Evolutionary conservation across 1,140 invertebrate genomes (phyloP), one percentile per base, ranked within the genome.

Genomic region (Thrips palmi): DNA sequence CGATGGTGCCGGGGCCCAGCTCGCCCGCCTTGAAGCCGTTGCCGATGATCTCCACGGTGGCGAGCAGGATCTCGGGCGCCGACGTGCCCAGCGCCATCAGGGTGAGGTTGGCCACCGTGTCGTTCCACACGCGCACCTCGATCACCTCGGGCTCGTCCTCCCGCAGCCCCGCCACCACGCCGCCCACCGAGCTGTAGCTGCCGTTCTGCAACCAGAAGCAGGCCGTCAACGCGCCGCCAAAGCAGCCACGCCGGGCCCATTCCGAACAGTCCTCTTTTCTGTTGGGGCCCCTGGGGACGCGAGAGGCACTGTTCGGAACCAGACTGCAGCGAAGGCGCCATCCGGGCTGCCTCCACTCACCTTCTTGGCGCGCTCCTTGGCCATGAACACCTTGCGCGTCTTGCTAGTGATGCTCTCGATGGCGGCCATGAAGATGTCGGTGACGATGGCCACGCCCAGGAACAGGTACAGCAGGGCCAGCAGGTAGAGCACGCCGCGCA

Each of bases 31-130:
- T 47, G 39, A 65, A 64, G 24, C 59, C 50, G 40, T 71, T 68
- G 4, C 47, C 59, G 14, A 68, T 50, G 22, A 71, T 68, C 53
- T 74, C 71, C 41, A 75, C 71, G 37, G 68, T 58, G 10, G 71
- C 70, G 24, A 75, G 52, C 1, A 75, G 49, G 42, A 75, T 75
- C 53, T 75, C 72, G 0, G 72, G 72, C 2, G 72, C 70, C 20
- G 65, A 69, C 4, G 68, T 70, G 4, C 71, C 72, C 3, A 76
- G 51, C 6, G 74, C 72, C 71, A 76, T 74, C 3, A 76, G 53
- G 11, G 70, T 74, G n/a, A 76, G 51, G 52, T 75, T 76, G 41
- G 71, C 70, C 8, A 76, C 71, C 0, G 72, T 74, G 47, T 72
- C 68, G 45, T 74, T 75, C 78, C 82, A 83, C 19, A 88, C 77